Evolutionary conservation across 2,797 vertebrate genomes (phyloP).

Genomic region (Crocodylus rhombifer): DNA sequence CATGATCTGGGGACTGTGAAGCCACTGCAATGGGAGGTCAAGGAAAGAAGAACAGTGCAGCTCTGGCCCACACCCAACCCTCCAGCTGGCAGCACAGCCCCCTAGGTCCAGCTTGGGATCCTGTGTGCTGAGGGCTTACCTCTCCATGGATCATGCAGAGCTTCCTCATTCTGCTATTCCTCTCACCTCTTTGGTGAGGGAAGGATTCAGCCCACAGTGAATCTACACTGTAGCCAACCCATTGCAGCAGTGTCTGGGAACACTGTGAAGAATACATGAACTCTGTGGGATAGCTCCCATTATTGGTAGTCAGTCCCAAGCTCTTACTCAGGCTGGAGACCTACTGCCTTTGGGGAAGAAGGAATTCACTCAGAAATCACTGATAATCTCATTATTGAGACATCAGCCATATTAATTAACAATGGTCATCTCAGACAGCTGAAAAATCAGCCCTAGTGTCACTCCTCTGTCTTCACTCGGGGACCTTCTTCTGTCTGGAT

Average conservation of each 20-base stretch:
- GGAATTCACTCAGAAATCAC: not conserved
- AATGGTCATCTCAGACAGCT: not conserved
- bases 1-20: not conserved
- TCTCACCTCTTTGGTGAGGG: too few species aligned
- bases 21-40: not conserved
- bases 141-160: not conserved
- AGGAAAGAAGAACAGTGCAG: not conserved
- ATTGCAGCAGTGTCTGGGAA: not conserved
- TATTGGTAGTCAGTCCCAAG: not conserved
- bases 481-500: too few species aligned
- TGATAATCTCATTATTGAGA: too few species aligned
- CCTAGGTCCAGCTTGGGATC: not conserved
- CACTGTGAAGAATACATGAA: not conserved
- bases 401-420: not conserved
- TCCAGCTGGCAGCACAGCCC: not conserved
- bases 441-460: too few species aligned
- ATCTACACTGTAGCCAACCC: not conserved
- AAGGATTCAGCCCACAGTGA: too few species aligned
- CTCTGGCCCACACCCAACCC: not conserved
- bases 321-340: not conserved
- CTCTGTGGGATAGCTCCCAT: not conserved
- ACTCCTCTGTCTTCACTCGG: too few species aligned
- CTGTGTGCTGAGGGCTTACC: not conserved
- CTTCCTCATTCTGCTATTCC: not conserved
- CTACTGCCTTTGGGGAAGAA: not conserved